Conservation (phyloP, 2,113 vertebrate species). For the Macquaria ambigua region DNA sequence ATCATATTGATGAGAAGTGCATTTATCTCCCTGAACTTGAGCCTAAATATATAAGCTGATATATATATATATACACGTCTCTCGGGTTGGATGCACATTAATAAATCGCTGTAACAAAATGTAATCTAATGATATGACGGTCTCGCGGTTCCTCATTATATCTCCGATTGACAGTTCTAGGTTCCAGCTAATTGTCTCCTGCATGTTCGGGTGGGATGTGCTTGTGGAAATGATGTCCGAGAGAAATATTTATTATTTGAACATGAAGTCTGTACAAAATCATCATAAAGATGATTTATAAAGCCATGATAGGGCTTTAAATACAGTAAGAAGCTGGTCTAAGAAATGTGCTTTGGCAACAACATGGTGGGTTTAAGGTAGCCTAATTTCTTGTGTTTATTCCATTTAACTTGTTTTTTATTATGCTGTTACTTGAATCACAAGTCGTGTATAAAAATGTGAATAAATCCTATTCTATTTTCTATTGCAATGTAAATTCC, state of each 20-base stretch:
- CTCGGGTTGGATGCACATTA: conserved; percentile 66
- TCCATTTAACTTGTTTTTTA: not conserved
- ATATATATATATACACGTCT: not conserved
- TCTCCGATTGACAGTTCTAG: conserved; percentile 75
- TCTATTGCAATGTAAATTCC: not conserved
- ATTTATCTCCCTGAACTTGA: not conserved
- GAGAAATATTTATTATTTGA: conserved; percentile 59
- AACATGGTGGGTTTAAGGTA: not conserved
- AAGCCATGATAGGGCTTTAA: not conserved
- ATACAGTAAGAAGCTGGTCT: not conserved
- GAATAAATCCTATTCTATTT: not conserved
- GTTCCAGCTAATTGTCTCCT: conserved; percentile 76
- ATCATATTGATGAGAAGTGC: conserved; percentile 15
- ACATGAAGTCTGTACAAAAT: conserved; percentile 4
- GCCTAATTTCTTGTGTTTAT: not conserved
- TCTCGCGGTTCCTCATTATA: conserved; percentile 78
- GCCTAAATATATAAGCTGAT: not conserved
- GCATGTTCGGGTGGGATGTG: conserved; percentile 72
- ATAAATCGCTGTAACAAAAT: conserved; percentile 58
- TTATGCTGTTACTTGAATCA: not conserved
- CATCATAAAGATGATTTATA: conserved; percentile 5
- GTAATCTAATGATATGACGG: conserved; percentile 70
- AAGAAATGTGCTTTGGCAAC: not conserved
- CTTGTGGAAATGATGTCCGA: conserved; percentile 76
- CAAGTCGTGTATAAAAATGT: not conserved